phyloP scores from a whole-genome alignment of 2,113 vertebrate genomes.

The Pygoscelis adeliae region DNA sequence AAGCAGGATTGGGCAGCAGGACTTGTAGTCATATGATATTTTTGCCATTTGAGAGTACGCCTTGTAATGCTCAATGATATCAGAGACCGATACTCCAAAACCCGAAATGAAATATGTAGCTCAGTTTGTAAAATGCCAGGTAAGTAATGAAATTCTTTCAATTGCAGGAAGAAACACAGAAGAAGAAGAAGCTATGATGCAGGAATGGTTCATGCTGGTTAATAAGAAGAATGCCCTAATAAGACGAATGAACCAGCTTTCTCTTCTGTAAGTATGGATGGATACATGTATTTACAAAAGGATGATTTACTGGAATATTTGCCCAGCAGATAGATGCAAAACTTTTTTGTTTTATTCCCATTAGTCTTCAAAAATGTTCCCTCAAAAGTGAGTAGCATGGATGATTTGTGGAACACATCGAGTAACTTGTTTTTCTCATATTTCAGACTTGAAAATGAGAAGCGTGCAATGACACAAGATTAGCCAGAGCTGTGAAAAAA shows the following conservation, averaged over 20 bases:
- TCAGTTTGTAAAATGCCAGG: not conserved
- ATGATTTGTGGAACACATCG: not conserved
- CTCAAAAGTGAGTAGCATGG: not conserved
- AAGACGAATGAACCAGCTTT: conserved; percentile 97
- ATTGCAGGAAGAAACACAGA: conserved; percentile 94
- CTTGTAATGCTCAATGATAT: not conserved
- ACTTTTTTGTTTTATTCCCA: not conserved
- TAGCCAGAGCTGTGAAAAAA: conserved; percentile 3
- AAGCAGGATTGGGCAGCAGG: not conserved
- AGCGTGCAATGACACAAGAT: not conserved
- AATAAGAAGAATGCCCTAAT: conserved; percentile 99
- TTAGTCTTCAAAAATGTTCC: not conserved
- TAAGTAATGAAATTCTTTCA: not conserved
- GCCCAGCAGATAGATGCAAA: not conserved
- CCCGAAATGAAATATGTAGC: not conserved
- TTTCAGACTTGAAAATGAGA: conserved; percentile 25
- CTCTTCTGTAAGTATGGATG: conserved; percentile 88
- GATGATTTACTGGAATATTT: not conserved
- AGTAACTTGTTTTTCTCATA: not conserved
- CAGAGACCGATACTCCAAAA: not conserved
- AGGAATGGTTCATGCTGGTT: conserved; percentile 99
- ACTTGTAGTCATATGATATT: not conserved
- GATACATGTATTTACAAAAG: not conserved
- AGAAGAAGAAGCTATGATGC: conserved; percentile 99
- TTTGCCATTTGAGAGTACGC: not conserved